Conservation (phyloP, 2,797 vertebrate genomes). For the Synanceia verrucosa region DNA sequence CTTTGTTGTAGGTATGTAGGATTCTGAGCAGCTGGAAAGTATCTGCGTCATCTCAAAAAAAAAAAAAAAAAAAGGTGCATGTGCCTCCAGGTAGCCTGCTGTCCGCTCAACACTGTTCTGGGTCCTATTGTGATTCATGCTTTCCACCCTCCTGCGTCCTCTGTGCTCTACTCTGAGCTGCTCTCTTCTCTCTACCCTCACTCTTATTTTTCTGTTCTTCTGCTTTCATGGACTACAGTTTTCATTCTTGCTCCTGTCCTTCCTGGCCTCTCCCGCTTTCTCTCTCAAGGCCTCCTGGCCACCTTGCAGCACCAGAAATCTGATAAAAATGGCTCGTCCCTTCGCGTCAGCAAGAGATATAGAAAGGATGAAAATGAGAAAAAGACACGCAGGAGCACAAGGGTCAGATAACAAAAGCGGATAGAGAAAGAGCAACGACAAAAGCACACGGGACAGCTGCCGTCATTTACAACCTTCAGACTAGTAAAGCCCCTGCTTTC, state of each 20-base stretch:
- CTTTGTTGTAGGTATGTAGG: slow-evolving; percentile 36
- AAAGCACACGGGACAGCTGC: slow-evolving; percentile 37
- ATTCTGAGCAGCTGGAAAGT: slow-evolving; percentile 50
- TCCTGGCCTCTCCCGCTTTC: neutral
- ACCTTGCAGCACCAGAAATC: slow-evolving; percentile 34
- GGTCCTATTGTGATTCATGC: slow-evolving; percentile 57
- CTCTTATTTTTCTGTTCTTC: slow-evolving; percentile 19
- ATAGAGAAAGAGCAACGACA: slow-evolving; percentile 40
- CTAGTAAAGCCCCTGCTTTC: slow-evolving; percentile 4
- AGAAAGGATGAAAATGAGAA: slow-evolving; percentile 43
- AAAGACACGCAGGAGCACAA: slow-evolving; percentile 9
- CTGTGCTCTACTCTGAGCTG: slow-evolving; percentile 30
- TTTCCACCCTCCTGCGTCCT: slow-evolving; percentile 29
- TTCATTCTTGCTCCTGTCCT: slow-evolving; percentile 17
- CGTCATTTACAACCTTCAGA: slow-evolving; percentile 53
- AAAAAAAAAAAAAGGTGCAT: slow-evolving; percentile 42
- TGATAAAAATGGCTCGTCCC: slow-evolving; percentile 53
- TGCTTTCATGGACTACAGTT: slow-evolving; percentile 13
- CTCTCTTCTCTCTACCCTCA: slow-evolving; percentile 13
- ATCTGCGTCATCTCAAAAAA: slow-evolving; percentile 47
- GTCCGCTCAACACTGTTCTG: slow-evolving; percentile 39
- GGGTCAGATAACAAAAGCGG: slow-evolving; percentile 53
- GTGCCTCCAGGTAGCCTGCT: slow-evolving; percentile 45
- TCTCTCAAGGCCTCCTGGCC: slow-evolving; percentile 32
- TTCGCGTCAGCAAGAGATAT: slow-evolving; percentile 34